phyloP scores from a whole-genome alignment of 2,113 vertebrate genomes.

The Thunnus maccoyii region DNA sequence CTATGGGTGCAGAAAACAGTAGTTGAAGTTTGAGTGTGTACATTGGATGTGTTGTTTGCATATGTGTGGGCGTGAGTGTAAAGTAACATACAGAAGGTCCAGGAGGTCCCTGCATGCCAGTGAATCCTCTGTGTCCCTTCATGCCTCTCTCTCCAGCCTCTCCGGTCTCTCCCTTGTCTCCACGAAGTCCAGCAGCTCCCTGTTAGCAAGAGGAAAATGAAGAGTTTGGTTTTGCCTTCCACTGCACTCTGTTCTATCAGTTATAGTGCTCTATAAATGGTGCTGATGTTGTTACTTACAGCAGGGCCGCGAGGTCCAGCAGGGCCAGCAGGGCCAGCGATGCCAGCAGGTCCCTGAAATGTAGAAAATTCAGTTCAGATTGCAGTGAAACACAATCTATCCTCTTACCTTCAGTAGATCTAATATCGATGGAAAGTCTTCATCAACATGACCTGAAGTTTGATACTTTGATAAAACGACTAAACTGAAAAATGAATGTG shows the following conservation, averaged over 20 bases:
- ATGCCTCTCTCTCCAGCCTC: conserved; percentile 98
- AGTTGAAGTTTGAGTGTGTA: neutral
- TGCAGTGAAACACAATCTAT: neutral
- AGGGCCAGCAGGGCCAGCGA: conserved; percentile 90
- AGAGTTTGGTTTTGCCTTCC: neutral
- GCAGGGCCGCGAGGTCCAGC: conserved; percentile 93
- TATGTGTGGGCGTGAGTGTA: neutral
- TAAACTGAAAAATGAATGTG: neutral
- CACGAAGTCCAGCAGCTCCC: conserved; percentile 92
- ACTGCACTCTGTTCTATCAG: neutral
- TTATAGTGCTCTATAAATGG: neutral
- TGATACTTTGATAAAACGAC: neutral
- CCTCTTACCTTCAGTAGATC: neutral
- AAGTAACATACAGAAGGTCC: conserved; percentile 89
- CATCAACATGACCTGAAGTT: neutral
- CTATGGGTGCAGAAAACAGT: conserved; percentile 74
- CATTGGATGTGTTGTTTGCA: neutral
- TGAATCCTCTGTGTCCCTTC: conserved; percentile 99
- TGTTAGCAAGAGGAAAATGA: conserved; percentile 58
- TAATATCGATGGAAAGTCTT: neutral
- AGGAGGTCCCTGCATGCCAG: conserved; percentile 94
- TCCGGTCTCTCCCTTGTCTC: conserved; percentile 97
- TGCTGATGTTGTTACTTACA: conserved; percentile 86
- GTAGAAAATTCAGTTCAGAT: neutral
- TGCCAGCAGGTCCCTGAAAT: conserved; percentile 92